A percentile compares a stretch with the other conserved stretches of the same genome.
Conservation (phyloP, 2,113 vertebrate genomes). For the Lamprotornis superbus region DNA sequence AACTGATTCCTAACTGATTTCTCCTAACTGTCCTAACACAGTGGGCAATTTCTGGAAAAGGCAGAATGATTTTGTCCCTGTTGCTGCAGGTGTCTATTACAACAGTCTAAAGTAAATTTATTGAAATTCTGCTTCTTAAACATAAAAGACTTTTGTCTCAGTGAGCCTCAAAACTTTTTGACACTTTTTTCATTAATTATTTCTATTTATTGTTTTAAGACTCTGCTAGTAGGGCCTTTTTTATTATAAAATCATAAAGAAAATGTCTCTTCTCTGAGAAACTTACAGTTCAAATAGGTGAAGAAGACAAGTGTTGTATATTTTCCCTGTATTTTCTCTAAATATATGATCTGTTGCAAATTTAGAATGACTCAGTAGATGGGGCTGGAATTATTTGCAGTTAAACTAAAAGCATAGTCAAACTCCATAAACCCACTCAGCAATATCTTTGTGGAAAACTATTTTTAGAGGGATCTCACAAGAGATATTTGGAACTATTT, state of each 20-base stretch:
- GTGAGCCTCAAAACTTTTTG: background rate
- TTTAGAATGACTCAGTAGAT: background rate
- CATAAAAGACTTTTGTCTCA: background rate
- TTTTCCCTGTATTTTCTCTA: background rate
- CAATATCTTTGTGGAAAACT: background rate
- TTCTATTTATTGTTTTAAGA: background rate
- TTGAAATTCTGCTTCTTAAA: background rate
- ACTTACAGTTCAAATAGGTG: background rate
- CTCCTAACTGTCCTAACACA: no score
- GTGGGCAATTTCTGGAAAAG: background rate
- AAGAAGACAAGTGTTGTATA: background rate
- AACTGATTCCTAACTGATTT: fast-evolving
- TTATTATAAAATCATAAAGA: background rate
- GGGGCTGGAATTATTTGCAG: slow-evolving; percentile 6
- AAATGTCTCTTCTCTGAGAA: background rate
- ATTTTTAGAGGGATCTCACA: background rate
- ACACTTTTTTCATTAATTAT: background rate
- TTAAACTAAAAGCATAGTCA: background rate
- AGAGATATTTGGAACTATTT: background rate
- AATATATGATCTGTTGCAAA: background rate
- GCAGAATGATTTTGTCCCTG: background rate
- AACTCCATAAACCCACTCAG: background rate
- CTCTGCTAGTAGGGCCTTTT: background rate
- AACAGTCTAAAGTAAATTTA: background rate
- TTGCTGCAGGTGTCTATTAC: background rate